Evolutionary conservation across 2,888 invertebrate species (phyloP), one percentile per base, ranked within the genome.

Genomic region (Ophioninae sp.): DNA sequence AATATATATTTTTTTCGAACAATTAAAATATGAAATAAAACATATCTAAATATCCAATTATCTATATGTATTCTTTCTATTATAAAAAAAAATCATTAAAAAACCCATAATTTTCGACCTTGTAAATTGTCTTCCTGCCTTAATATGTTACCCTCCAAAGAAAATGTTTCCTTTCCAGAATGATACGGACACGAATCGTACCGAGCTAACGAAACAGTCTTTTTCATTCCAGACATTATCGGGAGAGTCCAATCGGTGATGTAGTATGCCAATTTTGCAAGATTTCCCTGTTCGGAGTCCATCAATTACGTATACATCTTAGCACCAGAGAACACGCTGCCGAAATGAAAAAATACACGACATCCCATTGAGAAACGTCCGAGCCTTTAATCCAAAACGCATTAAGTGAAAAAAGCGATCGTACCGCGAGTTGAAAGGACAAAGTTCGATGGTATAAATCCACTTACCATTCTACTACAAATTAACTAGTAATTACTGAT

Each of bases 241-340:
- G 81, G 17, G 82, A 64, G 74, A 67, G 83, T 80, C 84, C 41
- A 70, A 85, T 69, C 81, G 85, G 83, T 39, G 90, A 92, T 74
- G 87, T 94, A 57, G 44, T 81, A 2, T 95, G 95, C 90, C 93
- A 93, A 87, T 89, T 95, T 39, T 95, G 95, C 89, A 88, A 90
- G 30, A 91, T 93, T 0, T 87, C 87, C 10, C 88, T 94, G 0
- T 91, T 92, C 91, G 91, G 94, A 6, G 87, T 93, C 56, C 93
- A 93, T 79, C 91, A 93, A 2, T 93, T 95, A 91, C 94, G 95
- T 78, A 93, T 93, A 41, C 95, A 95, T 86, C 92, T 95, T 17
- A 93, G 93, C 87, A 94, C 94, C 74, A 91, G 91, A 83, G 89
- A 91, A 30, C 95, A 95, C 88, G 91, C 89, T 68, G 93, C 93